Conservation (phyloP, 2,113 vertebrate species). For the Cyprinus carpio region DNA sequence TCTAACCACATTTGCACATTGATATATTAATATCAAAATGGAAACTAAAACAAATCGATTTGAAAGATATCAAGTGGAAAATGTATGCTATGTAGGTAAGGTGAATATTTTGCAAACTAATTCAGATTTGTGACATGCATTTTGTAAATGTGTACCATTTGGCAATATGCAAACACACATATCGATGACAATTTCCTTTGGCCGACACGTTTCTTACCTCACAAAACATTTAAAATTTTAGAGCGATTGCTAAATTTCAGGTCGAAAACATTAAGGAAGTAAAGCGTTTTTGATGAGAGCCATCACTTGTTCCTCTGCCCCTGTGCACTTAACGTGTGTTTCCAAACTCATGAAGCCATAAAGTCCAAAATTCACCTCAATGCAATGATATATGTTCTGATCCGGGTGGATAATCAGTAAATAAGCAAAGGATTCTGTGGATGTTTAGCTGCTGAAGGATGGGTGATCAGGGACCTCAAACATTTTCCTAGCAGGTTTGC, state of each 20-base stretch:
- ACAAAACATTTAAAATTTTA: constrained; percentile 6
- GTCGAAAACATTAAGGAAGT: not conserved
- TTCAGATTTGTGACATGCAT: constrained; percentile 52
- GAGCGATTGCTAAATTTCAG: constrained; percentile 37
- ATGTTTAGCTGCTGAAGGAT: constrained; percentile 2
- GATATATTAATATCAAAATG: constrained; percentile 11
- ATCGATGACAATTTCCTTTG: constrained; percentile 23
- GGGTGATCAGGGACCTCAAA: constrained; percentile 41
- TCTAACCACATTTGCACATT: constrained; percentile 20
- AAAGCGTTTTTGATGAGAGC: not conserved
- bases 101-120: not conserved
- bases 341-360: constrained; percentile 42
- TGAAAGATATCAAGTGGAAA: not conserved
- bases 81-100: not conserved
- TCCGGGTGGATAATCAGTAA: not conserved
- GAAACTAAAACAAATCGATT: not conserved
- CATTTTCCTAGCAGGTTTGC: not conserved
- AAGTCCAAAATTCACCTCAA: constrained; percentile 32
- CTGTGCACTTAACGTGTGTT: constrained; percentile 18
- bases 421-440: constrained; percentile 3
- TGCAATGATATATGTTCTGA: not conserved
- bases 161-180: constrained; percentile 70
- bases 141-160: constrained; percentile 54
- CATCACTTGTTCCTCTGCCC: constrained; percentile 11
- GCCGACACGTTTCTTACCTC: constrained; percentile 21